Conservation (phyloP, 1,140 invertebrate genomes). For the Pseudomyrmex pallidus region DNA sequence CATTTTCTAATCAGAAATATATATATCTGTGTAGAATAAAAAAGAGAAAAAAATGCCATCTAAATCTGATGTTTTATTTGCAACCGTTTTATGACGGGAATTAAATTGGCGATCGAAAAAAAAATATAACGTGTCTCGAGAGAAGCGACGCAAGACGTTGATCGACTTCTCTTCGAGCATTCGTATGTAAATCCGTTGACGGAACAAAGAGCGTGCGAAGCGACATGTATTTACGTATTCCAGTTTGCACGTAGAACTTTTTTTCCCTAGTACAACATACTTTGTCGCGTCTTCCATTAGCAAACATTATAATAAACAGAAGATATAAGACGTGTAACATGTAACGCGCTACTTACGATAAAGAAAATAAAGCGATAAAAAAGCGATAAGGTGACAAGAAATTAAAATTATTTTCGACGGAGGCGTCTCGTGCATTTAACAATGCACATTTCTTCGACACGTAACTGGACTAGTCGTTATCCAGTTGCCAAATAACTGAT, state of each 20-base stretch:
- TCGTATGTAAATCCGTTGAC: background rate
- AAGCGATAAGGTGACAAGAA: background rate
- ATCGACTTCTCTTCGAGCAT: constrained; percentile 33
- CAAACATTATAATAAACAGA: background rate
- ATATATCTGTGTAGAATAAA: background rate
- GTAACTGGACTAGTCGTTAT: background rate
- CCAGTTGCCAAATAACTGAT: background rate
- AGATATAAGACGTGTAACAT: too few species aligned
- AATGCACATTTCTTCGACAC: background rate
- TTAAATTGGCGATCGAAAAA: constrained; percentile 1
- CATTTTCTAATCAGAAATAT: background rate
- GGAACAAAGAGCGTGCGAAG: background rate
- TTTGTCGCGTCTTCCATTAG: background rate
- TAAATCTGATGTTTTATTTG: constrained; percentile 7
- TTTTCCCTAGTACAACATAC: background rate
- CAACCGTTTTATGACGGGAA: too few species aligned
- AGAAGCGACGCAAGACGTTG: background rate
- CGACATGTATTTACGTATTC: constrained; percentile 27
- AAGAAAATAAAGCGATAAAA: background rate
- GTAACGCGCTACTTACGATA: background rate
- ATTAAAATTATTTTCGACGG: background rate
- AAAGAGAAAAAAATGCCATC: background rate
- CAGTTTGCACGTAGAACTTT: constrained; percentile 50
- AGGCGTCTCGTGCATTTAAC: too few species aligned
- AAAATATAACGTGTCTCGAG: background rate